Evolutionary conservation across 1,140 invertebrate genomes (phyloP).

Genomic region (Solenopsis invicta): DNA sequence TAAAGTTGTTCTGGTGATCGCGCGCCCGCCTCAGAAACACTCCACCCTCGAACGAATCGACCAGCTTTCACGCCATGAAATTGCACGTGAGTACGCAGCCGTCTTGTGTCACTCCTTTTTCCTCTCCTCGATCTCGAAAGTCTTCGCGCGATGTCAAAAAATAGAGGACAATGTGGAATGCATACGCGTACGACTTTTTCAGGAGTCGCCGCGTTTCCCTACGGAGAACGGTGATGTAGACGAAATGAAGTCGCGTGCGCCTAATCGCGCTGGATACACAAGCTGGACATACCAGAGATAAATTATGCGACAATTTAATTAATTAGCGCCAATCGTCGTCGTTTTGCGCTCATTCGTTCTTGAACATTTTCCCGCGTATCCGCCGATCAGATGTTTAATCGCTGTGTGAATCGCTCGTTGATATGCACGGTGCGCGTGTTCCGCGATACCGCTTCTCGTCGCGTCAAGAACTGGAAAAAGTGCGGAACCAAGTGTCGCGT

Average conservation of each 20-base stretch:
- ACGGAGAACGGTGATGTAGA: background rate
- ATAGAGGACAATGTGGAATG: constrained; percentile 6
- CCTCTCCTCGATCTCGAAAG: background rate
- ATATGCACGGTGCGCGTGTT: too few species aligned
- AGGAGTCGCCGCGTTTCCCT: background rate
- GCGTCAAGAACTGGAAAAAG: background rate
- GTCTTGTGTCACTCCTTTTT: background rate
- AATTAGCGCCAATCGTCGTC: background rate
- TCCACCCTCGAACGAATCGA: constrained; percentile 84
- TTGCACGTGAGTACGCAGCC: constrained; percentile 76
- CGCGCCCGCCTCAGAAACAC: constrained; percentile 85
- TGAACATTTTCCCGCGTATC: background rate
- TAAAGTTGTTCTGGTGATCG: constrained; percentile 85
- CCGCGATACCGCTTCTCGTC: background rate
- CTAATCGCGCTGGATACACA: background rate
- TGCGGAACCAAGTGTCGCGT: background rate
- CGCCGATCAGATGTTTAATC: background rate
- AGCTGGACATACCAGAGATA: background rate
- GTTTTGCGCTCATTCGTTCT: background rate
- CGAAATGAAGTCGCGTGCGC: constrained; percentile 24
- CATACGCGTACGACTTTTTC: background rate
- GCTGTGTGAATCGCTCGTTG: background rate
- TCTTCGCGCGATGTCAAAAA: background rate
- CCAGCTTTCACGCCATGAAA: constrained; percentile 78
- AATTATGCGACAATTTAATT: background rate